Base-by-base conservation (phyloP, 2,113 vertebrate species). In the Solea senegalensis region DNA sequence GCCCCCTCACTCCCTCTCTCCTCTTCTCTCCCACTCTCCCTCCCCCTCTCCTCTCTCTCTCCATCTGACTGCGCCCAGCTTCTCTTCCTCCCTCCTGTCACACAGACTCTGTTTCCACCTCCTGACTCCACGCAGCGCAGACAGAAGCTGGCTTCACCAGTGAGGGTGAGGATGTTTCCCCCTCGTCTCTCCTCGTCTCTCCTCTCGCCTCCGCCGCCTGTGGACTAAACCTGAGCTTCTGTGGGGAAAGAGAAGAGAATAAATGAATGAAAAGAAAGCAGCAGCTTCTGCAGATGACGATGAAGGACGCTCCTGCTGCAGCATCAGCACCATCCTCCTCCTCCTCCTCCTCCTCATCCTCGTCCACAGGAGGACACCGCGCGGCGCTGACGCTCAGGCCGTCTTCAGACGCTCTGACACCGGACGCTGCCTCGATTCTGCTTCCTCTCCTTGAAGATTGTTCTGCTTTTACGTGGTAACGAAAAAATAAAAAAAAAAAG, bases 41-140 rank as follows among this genome's bases (percentile, higher is more conserved):
- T 79, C 61, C 69, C 83, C n/a, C 27, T 40, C 61, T 28, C 34
- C 40, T 55, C 64, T 65, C 70, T 78, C 64, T 75, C 89, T 84
- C 84, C 69, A 76, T 81, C 68, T 76, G 85, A 87, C 89, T 86
- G 79, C 87, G 65, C 84, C 84, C 84, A 83, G 63, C 82, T 81
- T 76, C 78, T 81, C 81, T 74, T 63, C 76, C 68, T 86, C 75
- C 83, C 83, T 88, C 82, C 79, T 51, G 50, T 77, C 76, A 70
- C 48, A 56, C 76, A 45, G 76, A 77, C 56, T 27, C 74, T 74
- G 73, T 63, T 66, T 74, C 82, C 77, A 12, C 49, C 53, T 39
- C 53, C 53, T 54, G 74, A 64, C 76, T 76, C 79, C 79, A 80
- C 76, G 69, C 80, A 76, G 62, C 74, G 2, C 76, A 44, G 66